Evolutionary conservation across 2,888 invertebrate genomes (phyloP).

Genomic region (Eurytoma californica): DNA sequence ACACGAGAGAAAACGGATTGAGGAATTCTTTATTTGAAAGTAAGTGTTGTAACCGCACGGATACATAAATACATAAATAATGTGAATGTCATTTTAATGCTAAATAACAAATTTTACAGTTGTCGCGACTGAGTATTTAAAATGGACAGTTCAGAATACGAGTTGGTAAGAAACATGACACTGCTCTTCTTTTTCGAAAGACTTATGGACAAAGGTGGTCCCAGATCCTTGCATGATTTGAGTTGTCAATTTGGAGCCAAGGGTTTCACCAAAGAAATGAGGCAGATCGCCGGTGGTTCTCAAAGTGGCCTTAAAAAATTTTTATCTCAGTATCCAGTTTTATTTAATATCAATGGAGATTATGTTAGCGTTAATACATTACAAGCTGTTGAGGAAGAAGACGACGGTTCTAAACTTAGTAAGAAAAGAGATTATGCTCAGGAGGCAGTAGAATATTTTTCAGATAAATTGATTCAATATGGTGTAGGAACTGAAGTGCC

Average conservation of each 20-base stretch:
- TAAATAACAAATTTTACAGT: background rate
- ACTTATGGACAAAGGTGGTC: conserved; percentile 96
- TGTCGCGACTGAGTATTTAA: conserved; percentile 15
- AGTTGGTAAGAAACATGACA: conserved; percentile 95
- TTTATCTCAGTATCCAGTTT: conserved; percentile 95
- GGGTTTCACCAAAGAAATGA: conserved; percentile 99
- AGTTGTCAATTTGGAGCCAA: conserved; percentile 99
- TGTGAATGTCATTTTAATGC: background rate
- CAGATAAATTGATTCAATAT: conserved; percentile 94
- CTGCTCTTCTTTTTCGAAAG: conserved; percentile 99
- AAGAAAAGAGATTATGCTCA: conserved; percentile 92
- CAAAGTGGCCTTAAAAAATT: conserved; percentile 98
- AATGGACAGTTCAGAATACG: conserved; percentile 96
- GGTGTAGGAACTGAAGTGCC: conserved; percentile 97
- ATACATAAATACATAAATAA: background rate
- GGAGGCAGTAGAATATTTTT: conserved; percentile 98
- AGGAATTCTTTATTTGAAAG: conserved; percentile 19
- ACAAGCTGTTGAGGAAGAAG: conserved; percentile 81
- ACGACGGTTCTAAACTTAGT: conserved; percentile 75
- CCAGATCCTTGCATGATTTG: conserved; percentile 96
- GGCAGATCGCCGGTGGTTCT: conserved; percentile 95
- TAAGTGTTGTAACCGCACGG: background rate
- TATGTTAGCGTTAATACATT: conserved; percentile 90
- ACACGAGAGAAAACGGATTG: conserved; percentile 11
- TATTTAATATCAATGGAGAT: conserved; percentile 96